Conservation (phyloP, 2,888 invertebrate species). For the Merodon equestris region DNA sequence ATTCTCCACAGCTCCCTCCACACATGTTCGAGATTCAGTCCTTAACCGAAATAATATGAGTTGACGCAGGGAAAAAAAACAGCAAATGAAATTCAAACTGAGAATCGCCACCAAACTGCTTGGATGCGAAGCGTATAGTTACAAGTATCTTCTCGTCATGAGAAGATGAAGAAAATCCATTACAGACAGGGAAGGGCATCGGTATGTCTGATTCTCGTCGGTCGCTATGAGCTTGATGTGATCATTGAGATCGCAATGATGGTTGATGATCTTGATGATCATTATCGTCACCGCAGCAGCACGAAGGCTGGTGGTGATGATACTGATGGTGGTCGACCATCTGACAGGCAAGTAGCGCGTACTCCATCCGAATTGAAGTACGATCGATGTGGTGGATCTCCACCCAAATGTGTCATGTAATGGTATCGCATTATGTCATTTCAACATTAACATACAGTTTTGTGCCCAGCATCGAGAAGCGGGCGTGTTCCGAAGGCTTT, state of each 20-base stretch:
- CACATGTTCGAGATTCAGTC: no score
- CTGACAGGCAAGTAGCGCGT: constrained; percentile 24
- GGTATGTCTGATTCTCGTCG: constrained; percentile 30
- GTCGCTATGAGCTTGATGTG: constrained; percentile 43
- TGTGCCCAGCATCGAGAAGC: constrained; percentile 1
- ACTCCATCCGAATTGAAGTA: constrained; percentile 22
- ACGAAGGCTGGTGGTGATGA: constrained; percentile 4
- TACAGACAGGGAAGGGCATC: constrained; percentile 29
- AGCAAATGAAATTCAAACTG: constrained; percentile 44
- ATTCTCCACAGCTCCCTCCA: constrained; percentile 39
- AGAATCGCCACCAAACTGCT: constrained; percentile 44
- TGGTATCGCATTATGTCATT: constrained; percentile 60
- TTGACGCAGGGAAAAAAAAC: constrained; percentile 19
- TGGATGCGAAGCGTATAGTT: constrained; percentile 39
- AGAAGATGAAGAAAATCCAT: constrained; percentile 55
- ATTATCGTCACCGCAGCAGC: constrained; percentile 12
- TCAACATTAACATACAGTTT: constrained; percentile 50
- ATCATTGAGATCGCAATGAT: constrained; percentile 30
- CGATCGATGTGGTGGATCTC: constrained; percentile 37
- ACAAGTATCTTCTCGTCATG: constrained; percentile 45
- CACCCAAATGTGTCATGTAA: constrained; percentile 61
- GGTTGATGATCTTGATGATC: constrained; percentile 38
- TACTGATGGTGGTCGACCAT: background rate
- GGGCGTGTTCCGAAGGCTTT: background rate
- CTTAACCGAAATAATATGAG: constrained; percentile 6